These are phyloP conservation scores for Canis aureus DNA, from an alignment of 2,113 vertebrate species.

Conservation along the genomic window DNA sequence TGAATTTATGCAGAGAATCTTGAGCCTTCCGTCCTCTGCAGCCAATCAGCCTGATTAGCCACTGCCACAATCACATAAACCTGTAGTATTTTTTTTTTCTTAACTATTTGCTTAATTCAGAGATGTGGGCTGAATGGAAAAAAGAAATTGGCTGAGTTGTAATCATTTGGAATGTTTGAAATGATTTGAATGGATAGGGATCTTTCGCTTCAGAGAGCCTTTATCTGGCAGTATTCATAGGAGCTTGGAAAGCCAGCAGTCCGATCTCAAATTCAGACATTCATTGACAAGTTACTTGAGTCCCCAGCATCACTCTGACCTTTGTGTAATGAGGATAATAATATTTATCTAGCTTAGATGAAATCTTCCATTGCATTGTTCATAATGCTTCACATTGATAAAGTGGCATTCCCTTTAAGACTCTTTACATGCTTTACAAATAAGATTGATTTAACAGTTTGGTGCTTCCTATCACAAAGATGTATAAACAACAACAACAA, in stretches of 20 bases:
- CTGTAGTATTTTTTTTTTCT: slow-evolving; percentile 16
- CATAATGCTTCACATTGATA: slow-evolving; percentile 38
- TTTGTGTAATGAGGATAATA: slow-evolving; percentile 60
- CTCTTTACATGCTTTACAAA: neutral
- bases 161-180: slow-evolving; percentile 36
- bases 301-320: slow-evolving; percentile 39
- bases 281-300: slow-evolving; percentile 48
- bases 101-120: slow-evolving; percentile 33
- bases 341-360: slow-evolving; percentile 57
- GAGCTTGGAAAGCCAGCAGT: neutral
- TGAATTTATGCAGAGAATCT: neutral
- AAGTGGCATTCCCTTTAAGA: neutral
- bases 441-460: neutral
- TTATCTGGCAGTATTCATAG: neutral
- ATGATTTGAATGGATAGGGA: slow-evolving; percentile 25
- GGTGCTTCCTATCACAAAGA: neutral
- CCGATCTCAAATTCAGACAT: neutral
- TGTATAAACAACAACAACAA: neutral
- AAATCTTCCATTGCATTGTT: slow-evolving; percentile 1
- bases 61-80: neutral
- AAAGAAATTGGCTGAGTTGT: neutral
- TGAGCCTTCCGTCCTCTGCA: neutral
- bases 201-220: slow-evolving; percentile 8
- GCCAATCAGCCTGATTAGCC: neutral
- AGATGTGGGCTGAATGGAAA: neutral